A percentile compares a stretch with the other conserved stretches of the same genome.
These are phyloP conservation scores for Lordiphosa andalusiaca DNA, from an alignment of 2,888 invertebrate species.

Conservation along the genomic window DNA sequence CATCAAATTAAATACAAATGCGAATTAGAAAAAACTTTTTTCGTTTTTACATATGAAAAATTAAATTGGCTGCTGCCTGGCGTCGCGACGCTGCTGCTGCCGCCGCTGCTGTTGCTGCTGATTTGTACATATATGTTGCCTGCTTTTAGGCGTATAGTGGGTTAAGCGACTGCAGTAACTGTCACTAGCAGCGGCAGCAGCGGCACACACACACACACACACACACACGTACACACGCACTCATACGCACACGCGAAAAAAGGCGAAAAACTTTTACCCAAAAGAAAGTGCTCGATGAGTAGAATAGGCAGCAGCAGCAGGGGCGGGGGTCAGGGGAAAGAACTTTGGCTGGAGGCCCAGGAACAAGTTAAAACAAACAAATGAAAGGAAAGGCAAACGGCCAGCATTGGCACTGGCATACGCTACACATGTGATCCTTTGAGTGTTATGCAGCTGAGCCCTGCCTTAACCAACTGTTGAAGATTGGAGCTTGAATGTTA, in stretches of 20 bases:
- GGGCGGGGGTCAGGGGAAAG: not conserved
- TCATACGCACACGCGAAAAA: conserved; percentile 25
- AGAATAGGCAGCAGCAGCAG: not conserved
- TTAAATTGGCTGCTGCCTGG: conserved; percentile 46
- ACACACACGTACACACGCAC: conserved; percentile 14
- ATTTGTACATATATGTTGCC: conserved; percentile 5
- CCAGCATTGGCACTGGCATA: not conserved
- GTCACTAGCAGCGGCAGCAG: conserved; percentile 32
- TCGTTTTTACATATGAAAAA: conserved; percentile 40
- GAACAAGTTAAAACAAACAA: conserved; percentile 39
- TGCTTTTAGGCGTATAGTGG: conserved; percentile 18
- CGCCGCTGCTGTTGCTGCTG: too few species aligned
- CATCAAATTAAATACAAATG: conserved; percentile 70
- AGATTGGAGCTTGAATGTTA: too few species aligned
- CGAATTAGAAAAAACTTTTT: conserved; percentile 71
- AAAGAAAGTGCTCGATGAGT: conserved; percentile 32
- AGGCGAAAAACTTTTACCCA: conserved; percentile 41
- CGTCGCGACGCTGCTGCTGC: conserved; percentile 2
- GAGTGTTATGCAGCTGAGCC: too few species aligned
- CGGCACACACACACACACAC: not conserved
- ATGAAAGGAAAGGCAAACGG: conserved; percentile 7
- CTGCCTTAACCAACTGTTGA: too few species aligned
- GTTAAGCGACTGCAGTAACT: conserved; percentile 26
- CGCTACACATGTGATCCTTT: too few species aligned
- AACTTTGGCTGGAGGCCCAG: conserved; percentile 5